Evolutionary conservation across 2,113 vertebrate species (phyloP).

Genomic region (Microtus richardsoni): DNA sequence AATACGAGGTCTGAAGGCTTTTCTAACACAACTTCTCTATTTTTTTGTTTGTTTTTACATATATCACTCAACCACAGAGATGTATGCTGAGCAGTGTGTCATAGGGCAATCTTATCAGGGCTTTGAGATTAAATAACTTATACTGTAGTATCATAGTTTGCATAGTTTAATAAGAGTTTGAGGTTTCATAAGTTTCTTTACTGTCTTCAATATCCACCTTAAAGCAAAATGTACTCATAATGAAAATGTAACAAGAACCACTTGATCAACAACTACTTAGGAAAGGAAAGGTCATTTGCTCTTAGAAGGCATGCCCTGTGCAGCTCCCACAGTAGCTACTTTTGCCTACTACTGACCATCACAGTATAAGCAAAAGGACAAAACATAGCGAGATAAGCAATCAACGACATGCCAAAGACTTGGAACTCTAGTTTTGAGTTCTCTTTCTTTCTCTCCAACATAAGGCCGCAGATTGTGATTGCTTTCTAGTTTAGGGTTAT

Average conservation of each 20-base stretch:
- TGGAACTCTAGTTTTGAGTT: background rate
- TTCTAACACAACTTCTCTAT: background rate
- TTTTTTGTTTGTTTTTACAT: background rate
- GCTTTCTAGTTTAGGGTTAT: background rate
- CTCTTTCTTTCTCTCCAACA: background rate
- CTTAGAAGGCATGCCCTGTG: background rate
- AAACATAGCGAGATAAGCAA: background rate
- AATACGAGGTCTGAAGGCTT: background rate
- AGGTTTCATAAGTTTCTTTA: background rate
- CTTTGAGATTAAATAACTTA: background rate
- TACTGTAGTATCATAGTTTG: background rate
- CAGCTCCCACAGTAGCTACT: background rate
- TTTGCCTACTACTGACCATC: background rate
- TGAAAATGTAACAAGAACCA: constrained; percentile 17
- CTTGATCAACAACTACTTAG: background rate
- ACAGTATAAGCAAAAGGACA: background rate
- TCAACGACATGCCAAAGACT: background rate
- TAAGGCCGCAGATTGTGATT: background rate
- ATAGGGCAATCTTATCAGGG: background rate
- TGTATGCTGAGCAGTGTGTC: background rate
- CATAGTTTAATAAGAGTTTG: background rate
- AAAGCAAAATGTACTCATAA: background rate
- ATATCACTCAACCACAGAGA: background rate
- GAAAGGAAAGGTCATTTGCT: background rate
- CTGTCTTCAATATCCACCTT: background rate